phyloP scores from a whole-genome alignment of 2,888 invertebrate species.

The Drosophila robusta region DNA sequence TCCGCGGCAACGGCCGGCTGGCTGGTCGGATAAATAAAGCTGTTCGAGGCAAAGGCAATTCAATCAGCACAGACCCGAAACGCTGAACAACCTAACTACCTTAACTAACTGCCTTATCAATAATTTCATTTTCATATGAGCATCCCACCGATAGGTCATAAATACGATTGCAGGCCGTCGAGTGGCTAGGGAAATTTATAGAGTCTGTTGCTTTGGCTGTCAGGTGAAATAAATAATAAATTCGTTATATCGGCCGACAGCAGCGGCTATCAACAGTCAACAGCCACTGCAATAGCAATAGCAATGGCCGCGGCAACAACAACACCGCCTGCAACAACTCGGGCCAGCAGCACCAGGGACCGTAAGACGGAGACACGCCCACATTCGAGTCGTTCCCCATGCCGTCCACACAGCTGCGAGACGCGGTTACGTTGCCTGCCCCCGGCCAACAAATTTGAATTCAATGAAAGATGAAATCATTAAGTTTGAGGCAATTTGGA shows the following conservation, averaged over 20 bases:
- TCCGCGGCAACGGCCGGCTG: constrained; percentile 25
- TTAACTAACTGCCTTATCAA: constrained; percentile 58
- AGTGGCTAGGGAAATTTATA: constrained; percentile 82
- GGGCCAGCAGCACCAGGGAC: constrained; percentile 33
- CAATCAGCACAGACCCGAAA: constrained; percentile 56
- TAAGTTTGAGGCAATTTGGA: constrained; percentile 74
- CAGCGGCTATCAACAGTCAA: constrained; percentile 64
- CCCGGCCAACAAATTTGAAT: constrained; percentile 74
- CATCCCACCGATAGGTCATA: constrained; percentile 57
- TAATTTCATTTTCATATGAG: constrained; percentile 61
- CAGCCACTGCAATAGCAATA: constrained; percentile 10
- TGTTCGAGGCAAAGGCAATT: constrained; percentile 72
- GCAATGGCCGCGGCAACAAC: constrained; percentile 5
- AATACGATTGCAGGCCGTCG: constrained; percentile 51
- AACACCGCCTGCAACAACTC: constrained; percentile 30
- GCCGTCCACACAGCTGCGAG: constrained; percentile 38
- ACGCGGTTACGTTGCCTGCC: constrained; percentile 12
- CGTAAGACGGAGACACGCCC: constrained; percentile 71
- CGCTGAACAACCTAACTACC: constrained; percentile 13
- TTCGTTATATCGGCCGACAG: constrained; percentile 81
- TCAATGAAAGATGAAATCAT: constrained; percentile 83
- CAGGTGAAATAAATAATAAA: constrained; percentile 85
- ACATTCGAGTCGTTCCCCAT: constrained; percentile 48
- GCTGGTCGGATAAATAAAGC: constrained; percentile 80
- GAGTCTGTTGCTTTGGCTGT: constrained; percentile 84